A percentile compares a stretch with the other conserved stretches of the same genome.
Conservation (phyloP, 2,113 vertebrate genomes). For the Salvelinus fontinalis region DNA sequence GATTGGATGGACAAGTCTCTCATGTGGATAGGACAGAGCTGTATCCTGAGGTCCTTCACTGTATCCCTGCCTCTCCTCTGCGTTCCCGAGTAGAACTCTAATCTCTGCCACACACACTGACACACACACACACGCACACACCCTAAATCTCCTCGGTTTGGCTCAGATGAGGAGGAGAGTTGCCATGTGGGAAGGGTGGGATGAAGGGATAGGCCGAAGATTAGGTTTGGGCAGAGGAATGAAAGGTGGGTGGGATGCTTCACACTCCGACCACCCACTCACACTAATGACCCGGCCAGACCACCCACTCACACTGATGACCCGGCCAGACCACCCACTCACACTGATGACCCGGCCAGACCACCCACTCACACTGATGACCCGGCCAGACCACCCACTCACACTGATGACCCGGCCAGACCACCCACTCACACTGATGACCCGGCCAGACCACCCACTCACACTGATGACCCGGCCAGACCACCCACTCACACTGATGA, state of each 20-base stretch:
- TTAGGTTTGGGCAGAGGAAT: slow-evolving; percentile 2
- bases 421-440: slow-evolving; percentile 1
- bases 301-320: too few relatives aligned
- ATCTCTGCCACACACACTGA: slow-evolving; percentile 21
- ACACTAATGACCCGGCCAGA: too few relatives aligned
- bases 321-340: not conserved
- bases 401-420: not conserved
- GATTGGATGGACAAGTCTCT: not conserved
- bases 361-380: slow-evolving; percentile 1
- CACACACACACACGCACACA: slow-evolving; percentile 8
- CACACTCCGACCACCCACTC: too few relatives aligned
- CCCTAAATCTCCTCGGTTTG: slow-evolving; percentile 39
- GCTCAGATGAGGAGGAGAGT: slow-evolving; percentile 18
- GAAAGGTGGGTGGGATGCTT: not conserved
- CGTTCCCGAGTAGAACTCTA: slow-evolving; percentile 40
- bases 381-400: not conserved
- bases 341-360: not conserved
- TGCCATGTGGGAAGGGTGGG: slow-evolving; percentile 10
- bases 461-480: not conserved
- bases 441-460: not conserved
- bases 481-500: slow-evolving; percentile 1
- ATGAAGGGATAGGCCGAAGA: slow-evolving; percentile 32
- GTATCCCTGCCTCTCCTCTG: slow-evolving; percentile 19
- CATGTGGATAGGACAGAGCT: not conserved
- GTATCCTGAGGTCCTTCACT: slow-evolving; percentile 15